Evolutionary conservation across 2,113 vertebrate species (phyloP).

Genomic region (Protobothrops mucrosquamatus): DNA sequence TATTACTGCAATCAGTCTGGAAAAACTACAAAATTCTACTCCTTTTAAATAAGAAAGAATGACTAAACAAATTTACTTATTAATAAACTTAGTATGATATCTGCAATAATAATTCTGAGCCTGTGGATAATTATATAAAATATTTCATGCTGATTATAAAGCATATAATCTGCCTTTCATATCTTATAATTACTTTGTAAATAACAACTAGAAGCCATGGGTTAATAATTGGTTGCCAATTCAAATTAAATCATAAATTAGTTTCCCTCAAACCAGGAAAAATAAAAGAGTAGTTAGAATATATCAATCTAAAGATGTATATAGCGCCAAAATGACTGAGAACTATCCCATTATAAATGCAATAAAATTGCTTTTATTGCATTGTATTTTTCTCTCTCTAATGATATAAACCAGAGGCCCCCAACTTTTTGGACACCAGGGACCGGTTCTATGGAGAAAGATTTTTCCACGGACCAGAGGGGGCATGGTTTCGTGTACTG

Average conservation of each 20-base stretch:
- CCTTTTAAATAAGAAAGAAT: background rate
- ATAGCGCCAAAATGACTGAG: background rate
- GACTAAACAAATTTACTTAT: background rate
- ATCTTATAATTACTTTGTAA: background rate
- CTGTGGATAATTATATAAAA: background rate
- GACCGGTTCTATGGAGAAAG: too few species aligned
- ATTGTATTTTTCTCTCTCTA: background rate
- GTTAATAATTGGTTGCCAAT: background rate
- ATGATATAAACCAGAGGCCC: background rate
- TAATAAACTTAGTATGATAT: background rate
- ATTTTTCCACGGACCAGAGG: too few species aligned
- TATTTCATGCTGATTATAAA: background rate
- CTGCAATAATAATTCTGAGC: background rate
- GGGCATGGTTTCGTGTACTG: too few species aligned
- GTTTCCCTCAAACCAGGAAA: background rate
- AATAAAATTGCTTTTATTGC: background rate
- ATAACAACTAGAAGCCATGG: background rate
- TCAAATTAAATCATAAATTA: background rate
- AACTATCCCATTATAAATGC: background rate
- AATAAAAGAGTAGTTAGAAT: background rate
- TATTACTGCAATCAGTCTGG: background rate
- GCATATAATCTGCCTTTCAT: background rate
- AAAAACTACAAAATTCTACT: background rate
- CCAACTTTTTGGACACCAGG: too few species aligned
- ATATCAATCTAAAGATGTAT: background rate